Percentiles rank a stretch among this genome's conserved stretches.
phyloP scores from a whole-genome alignment of 1,140 invertebrate genomes.

The Penaeus vannamei region DNA sequence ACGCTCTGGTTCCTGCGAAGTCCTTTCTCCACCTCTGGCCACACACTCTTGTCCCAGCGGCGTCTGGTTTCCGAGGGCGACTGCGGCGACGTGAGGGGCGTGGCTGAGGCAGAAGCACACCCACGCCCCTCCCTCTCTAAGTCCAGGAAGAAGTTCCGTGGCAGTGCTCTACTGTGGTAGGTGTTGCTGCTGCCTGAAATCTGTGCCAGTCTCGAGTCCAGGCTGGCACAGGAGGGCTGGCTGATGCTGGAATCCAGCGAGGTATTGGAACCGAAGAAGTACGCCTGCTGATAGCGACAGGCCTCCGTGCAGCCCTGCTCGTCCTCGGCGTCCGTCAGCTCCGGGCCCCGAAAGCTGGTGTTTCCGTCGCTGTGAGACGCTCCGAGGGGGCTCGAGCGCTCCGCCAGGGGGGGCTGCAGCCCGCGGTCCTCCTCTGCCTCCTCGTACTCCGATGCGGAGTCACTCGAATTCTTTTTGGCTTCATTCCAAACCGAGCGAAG shows the following conservation, averaged over 20 bases:
- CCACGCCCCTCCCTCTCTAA: slow-evolving; percentile 19
- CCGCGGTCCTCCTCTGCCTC: neutral
- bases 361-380: slow-evolving; percentile 42
- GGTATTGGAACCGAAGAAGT: slow-evolving; percentile 42
- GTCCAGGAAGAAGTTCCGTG: slow-evolving; percentile 43
- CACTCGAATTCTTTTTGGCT: slow-evolving; percentile 28
- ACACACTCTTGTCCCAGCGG: slow-evolving; percentile 66
- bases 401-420: slow-evolving; percentile 27
- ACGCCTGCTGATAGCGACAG: slow-evolving; percentile 11
- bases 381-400: slow-evolving; percentile 50
- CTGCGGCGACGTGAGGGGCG: slow-evolving; percentile 47
- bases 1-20: slow-evolving; percentile 65
- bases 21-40: slow-evolving; percentile 64
- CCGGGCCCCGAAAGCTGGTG: neutral
- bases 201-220: slow-evolving; percentile 33
- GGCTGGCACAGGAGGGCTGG: slow-evolving; percentile 49
- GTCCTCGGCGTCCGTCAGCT: slow-evolving; percentile 43
- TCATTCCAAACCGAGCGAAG: neutral
- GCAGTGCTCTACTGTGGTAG: slow-evolving; percentile 40
- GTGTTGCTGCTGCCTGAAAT: slow-evolving; percentile 45
- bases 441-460: slow-evolving; percentile 42
- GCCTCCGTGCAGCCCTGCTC: slow-evolving; percentile 35
- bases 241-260: slow-evolving; percentile 62
- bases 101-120: slow-evolving; percentile 27
- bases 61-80: slow-evolving; percentile 65